A percentile compares a stretch with the other conserved stretches of the same genome.
phyloP scores from a whole-genome alignment of 2,113 vertebrate species.

The Tinamus guttatus region DNA sequence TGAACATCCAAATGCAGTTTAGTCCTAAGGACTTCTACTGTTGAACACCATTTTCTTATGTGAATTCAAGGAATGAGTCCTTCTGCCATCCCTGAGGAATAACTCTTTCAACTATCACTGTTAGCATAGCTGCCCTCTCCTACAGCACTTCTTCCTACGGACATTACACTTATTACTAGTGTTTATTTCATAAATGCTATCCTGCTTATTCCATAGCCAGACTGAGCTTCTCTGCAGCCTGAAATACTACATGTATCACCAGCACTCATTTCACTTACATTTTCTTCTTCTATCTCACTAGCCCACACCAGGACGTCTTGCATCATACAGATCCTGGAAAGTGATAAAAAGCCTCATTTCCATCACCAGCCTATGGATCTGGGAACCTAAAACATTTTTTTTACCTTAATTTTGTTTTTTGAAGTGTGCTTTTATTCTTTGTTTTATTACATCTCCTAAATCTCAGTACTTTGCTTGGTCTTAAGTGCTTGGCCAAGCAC shows the following conservation, averaged over 20 bases:
- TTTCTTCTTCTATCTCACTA: background rate
- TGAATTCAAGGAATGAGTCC: background rate
- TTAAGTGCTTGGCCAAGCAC: no score
- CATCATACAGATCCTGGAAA: background rate
- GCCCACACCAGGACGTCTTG: background rate
- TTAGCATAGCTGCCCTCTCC: fast-evolving
- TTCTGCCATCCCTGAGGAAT: background rate
- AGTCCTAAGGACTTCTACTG: background rate
- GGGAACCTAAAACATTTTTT: background rate
- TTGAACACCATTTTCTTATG: fast-evolving
- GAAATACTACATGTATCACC: background rate
- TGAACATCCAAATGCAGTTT: background rate
- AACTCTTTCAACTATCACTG: background rate
- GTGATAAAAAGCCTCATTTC: background rate
- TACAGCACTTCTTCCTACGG: background rate
- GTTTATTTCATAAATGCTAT: background rate
- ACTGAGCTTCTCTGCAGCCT: background rate
- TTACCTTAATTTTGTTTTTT: background rate
- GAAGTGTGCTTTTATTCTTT: background rate
- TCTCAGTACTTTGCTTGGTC: no score
- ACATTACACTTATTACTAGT: background rate
- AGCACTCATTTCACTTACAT: background rate
- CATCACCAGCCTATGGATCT: background rate
- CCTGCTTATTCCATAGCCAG: background rate
- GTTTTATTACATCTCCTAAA: background rate